phyloP scores from a whole-genome alignment of 1,140 invertebrate species.

The Drosophila kikkawai region DNA sequence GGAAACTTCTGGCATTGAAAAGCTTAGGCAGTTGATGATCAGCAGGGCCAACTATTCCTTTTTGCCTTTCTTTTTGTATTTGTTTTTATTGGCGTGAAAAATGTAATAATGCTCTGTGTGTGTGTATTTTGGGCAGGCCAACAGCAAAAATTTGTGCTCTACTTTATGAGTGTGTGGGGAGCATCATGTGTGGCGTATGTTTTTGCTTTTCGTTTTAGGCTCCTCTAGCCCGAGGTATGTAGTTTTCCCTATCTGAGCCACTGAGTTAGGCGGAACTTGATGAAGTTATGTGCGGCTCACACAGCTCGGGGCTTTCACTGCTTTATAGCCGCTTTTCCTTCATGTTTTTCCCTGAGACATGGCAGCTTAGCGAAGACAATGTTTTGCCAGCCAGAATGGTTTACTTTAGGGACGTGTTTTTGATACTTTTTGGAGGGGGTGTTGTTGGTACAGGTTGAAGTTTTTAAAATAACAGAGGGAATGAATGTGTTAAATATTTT shows the following conservation, averaged over 20 bases:
- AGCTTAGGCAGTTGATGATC: conserved; percentile 64
- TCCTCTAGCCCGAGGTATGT: conserved; percentile 10
- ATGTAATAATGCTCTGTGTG: conserved; percentile 70
- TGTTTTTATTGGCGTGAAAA: conserved; percentile 81
- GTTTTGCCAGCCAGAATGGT: conserved; percentile 3
- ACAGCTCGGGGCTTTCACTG: conserved; percentile 14
- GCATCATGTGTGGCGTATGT: conserved; percentile 52
- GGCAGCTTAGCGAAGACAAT: conserved; percentile 21
- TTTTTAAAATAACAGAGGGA: background rate
- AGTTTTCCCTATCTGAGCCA: conserved; percentile 31
- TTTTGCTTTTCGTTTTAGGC: conserved; percentile 12
- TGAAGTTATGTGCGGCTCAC: conserved; percentile 64
- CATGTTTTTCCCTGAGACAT: conserved; percentile 10
- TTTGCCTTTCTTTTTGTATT: conserved; percentile 57
- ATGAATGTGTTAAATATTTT: background rate
- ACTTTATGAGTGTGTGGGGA: conserved; percentile 33
- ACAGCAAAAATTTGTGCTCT: conserved; percentile 25
- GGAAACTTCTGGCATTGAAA: conserved; percentile 23
- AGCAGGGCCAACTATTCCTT: conserved; percentile 36
- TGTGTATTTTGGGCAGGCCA: conserved; percentile 31
- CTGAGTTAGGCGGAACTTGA: conserved; percentile 42
- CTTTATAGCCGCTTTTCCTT: conserved; percentile 46
- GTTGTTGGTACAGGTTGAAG: background rate
- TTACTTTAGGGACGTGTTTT: conserved; percentile 20
- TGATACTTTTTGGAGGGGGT: background rate